Percentiles rank a stretch among this genome's conserved stretches.
Conservation (phyloP, 92 coral and sea anemone species). For the Palythoa heliodiscus region DNA sequence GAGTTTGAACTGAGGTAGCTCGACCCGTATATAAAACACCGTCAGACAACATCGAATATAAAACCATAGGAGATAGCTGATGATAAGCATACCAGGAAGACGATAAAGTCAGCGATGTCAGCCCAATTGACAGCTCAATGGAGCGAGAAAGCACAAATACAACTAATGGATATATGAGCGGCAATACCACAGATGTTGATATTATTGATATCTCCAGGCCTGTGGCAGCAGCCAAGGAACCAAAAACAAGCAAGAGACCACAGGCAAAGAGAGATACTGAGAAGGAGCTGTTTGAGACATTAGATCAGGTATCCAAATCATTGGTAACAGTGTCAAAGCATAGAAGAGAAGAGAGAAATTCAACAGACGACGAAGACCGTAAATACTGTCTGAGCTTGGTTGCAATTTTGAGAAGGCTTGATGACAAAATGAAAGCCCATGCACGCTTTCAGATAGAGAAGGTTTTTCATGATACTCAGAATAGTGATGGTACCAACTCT, state of each 20-base stretch:
- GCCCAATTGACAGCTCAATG: constrained; percentile 24
- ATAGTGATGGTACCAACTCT: constrained; percentile 19
- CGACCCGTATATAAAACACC: constrained; percentile 15
- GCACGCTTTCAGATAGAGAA: constrained; percentile 31
- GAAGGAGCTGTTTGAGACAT: constrained; percentile 29
- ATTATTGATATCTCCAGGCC: constrained; percentile 22
- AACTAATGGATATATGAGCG: constrained; percentile 11
- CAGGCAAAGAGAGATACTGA: constrained; percentile 29
- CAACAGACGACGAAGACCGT: constrained; percentile 8
- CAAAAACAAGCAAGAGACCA: constrained; percentile 38
- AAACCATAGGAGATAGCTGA: constrained; percentile 29
- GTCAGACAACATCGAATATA: constrained; percentile 33
- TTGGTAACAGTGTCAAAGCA: constrained; percentile 25
- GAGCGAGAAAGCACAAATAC: constrained; percentile 23
- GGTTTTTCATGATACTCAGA: constrained; percentile 7
- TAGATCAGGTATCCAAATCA: constrained; percentile 37
- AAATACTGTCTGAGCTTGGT: constrained; percentile 36
- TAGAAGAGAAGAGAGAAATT: neutral
- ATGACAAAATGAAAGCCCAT: constrained; percentile 26
- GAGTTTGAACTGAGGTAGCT: constrained; percentile 30
- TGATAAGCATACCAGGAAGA: constrained; percentile 27
- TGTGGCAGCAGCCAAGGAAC: constrained; percentile 27
- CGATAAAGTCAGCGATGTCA: constrained; percentile 31
- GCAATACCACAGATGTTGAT: constrained; percentile 36
- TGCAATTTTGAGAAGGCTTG: constrained; percentile 36